These are phyloP conservation scores for Perca schrenkii DNA, from an alignment of 2,113 vertebrate species.

Conservation along the genomic window DNA sequence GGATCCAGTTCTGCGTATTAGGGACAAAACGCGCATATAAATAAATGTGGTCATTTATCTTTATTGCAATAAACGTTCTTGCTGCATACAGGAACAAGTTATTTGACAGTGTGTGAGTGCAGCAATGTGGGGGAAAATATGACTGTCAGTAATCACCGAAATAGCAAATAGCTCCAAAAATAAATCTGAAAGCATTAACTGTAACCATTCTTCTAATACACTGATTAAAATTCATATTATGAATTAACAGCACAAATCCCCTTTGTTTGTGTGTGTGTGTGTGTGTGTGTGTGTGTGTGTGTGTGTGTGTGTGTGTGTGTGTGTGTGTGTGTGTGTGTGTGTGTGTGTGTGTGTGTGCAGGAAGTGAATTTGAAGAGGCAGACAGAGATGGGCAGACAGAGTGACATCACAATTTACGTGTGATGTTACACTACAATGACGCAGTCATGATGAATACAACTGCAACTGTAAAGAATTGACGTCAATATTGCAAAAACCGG, in stretches of 20 bases:
- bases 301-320: not conserved
- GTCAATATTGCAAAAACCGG: constrained; percentile 22
- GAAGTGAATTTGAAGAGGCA: constrained; percentile 18
- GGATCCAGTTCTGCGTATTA: not conserved
- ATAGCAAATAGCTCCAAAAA: not conserved
- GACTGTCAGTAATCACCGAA: not conserved
- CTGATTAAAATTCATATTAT: constrained; percentile 11
- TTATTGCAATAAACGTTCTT: constrained; percentile 1
- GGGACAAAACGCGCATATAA: not conserved
- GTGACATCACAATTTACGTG: constrained; percentile 73
- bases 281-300: constrained; percentile 20
- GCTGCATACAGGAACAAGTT: not conserved
- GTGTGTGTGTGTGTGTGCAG: not conserved
- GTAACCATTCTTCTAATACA: not conserved
- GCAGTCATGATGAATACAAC: constrained; percentile 58
- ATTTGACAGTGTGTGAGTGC: not conserved
- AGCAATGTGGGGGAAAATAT: not conserved
- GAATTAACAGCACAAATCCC: not conserved
- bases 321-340: constrained; percentile 12
- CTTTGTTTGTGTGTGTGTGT: not conserved
- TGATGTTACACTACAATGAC: constrained; percentile 70
- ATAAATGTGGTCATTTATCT: not conserved
- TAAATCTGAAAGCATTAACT: not conserved
- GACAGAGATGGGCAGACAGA: constrained; percentile 29
- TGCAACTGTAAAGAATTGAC: constrained; percentile 38